Base-by-base conservation (phyloP, 2,797 vertebrate species). In the Carapus acus region DNA sequence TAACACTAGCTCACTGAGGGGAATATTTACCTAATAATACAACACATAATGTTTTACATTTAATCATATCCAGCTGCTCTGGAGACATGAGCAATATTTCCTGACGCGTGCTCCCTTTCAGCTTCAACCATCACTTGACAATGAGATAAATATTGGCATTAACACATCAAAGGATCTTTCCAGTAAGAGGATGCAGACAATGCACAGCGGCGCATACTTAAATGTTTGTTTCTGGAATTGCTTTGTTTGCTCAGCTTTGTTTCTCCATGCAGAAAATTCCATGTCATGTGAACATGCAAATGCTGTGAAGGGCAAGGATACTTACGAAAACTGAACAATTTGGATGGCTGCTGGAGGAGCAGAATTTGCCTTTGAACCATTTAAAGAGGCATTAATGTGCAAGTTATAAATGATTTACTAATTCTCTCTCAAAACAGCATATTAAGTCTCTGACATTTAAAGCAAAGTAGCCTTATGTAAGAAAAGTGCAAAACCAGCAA, bases 241-340 rank as follows among this genome's bases (percentile, higher is more conserved):
- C 79, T 85, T 86, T 85, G 83, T 85, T 83, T 75, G 72, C 50
- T 53, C 61, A 68, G 67, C 77, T 73, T 83, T 81, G 86, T 90
- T 78, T 87, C 88, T 90, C 90, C 89, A 88, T 87, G 86, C 83
- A 85, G 66, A 89, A 88, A 90, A 92, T 91, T 93, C 89, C 83
- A 84, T 91, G 93, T 94, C 86, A 84, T 86, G 87, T 84, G 89
- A 87, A 94, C 90, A 94, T 90, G 88, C 78, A 91, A 90, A 92
- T 89, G 87, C 79, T 87, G 78, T 36, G 62, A 85, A 71, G 72
- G 71, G 89, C 33, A 81, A 93, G 89, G 86, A 88, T 82, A 86
- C 85, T 86, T 86, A 89, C 86, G 85, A 80, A 83, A 87, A 74
- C 71, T 76, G 75, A 85, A 91, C 86, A 91, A 89, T 91, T 86